A percentile compares a stretch with the other conserved stretches of the same genome.
Evolutionary conservation across 1,140 invertebrate genomes (phyloP).

Genomic region (Trichoplusia ni): DNA sequence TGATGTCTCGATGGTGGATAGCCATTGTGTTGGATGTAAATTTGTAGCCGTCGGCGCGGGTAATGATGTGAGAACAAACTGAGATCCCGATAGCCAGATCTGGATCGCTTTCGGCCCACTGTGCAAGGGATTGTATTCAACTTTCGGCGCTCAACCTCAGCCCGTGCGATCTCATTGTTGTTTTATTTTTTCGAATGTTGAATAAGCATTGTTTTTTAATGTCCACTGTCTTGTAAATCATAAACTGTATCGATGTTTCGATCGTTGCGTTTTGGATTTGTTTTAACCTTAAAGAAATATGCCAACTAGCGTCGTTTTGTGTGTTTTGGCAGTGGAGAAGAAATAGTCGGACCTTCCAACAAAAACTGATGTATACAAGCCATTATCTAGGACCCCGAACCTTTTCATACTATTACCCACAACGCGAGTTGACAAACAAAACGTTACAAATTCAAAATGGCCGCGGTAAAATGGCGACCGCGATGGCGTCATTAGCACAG

Average conservation of each 20-base stretch:
- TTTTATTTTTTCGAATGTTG: slow-evolving; percentile 44
- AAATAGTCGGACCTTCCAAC: slow-evolving; percentile 29
- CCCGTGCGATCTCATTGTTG: slow-evolving; percentile 47
- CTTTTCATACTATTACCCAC: slow-evolving; percentile 56
- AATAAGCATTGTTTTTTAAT: slow-evolving; percentile 53
- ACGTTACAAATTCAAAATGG: slow-evolving; percentile 60
- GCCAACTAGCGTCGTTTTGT: slow-evolving; percentile 28
- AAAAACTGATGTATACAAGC: slow-evolving; percentile 49
- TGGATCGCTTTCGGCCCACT: slow-evolving; percentile 67
- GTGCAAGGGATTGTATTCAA: slow-evolving; percentile 56
- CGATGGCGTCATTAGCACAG: slow-evolving; percentile 72
- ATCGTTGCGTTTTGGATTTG: slow-evolving; percentile 5
- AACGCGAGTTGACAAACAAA: slow-evolving; percentile 62
- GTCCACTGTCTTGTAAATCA: slow-evolving; percentile 44
- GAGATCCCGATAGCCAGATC: slow-evolving; percentile 78
- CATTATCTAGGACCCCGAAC: slow-evolving; percentile 43
- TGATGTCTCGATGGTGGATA: slow-evolving; percentile 81
- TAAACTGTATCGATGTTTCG: slow-evolving; percentile 31
- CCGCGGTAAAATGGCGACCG: slow-evolving; percentile 59
- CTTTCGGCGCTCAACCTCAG: slow-evolving; percentile 45
- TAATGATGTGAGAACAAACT: slow-evolving; percentile 82
- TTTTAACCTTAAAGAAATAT: slow-evolving; percentile 13
- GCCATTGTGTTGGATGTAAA: slow-evolving; percentile 81
- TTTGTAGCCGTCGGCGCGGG: slow-evolving; percentile 81
- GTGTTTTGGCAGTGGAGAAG: slow-evolving; percentile 14